Evolutionary conservation across 2,888 invertebrate species (phyloP), one percentile per base, ranked within the genome.

Genomic region (Drosophila macrothrix): DNA sequence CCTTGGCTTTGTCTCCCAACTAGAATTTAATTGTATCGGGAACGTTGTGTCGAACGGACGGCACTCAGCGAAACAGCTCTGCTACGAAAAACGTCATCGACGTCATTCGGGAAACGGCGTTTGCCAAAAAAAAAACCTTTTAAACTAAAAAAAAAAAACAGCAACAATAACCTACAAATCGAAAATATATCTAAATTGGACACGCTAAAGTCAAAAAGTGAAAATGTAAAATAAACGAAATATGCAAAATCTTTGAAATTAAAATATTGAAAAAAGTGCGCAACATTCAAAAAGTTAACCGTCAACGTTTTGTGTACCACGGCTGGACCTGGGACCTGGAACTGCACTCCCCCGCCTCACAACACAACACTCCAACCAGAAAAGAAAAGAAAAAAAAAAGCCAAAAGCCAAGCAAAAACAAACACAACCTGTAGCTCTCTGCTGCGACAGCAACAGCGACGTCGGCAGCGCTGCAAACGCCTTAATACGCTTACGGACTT

Each of bases 41-140:
- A 78, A 82, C 84, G 82, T 83, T 83, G 77, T 67, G 78, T 79
- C 79, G 83, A 81, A 81, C 80, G 78, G 88, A 86, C 88, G 83
- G 72, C 62, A 63, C 53, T 67, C 28, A 67, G 62, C 33, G 61
- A 52, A 61, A 19, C 59, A 68, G 58, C 74, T 79, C 60, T 66
- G 39, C 50, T 43, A 58, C 35, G 29, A 59, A 62, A 53, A 56
- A n/a, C 56, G 56, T 56, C 56, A 39, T 39, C 78, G 55, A 73
- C 78, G 80, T 71, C 60, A 74, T 72, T 54, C 74, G 80, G 39
- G 52, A 77, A 74, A 74, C 78, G 68, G 71, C 74, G 82, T 82
- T 59, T 70, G 64, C 58, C 59, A 59, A 76, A 66, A 59, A 68
- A 55, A 71, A 75, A 53, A 72, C 66, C 64, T 80, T 70, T 73